Base-by-base conservation (phyloP, 2,797 vertebrate genomes). In the Yasuhikotakia modesta region DNA sequence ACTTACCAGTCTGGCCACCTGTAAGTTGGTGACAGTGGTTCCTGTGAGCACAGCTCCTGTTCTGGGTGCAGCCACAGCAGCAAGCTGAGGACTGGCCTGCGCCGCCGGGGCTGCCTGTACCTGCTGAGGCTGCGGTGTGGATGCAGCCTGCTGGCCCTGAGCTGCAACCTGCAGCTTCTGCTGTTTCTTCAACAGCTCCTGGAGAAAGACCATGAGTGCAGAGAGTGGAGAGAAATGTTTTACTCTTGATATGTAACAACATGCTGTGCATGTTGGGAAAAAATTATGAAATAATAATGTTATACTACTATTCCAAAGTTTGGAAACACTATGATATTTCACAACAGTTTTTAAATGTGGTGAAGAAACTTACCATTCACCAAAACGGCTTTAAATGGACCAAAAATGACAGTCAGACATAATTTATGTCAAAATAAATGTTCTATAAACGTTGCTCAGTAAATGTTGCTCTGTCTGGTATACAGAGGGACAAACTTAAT, bases 111-210 rank as follows among this genome's bases (percentile, higher is more conserved):
- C 89, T 8, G 95, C 86, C 66, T 94, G 96, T 32, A 94, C 94
- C 84, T 96, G 96, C 1, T 92, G 48, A 0, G 91, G 79, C 85
- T 94, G 93, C 85, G 93, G 94, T 27, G 92, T n/a, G 48, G 91
- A 79, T 55, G 88, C 87, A 13, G 12, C 86, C 84, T 94, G 95
- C 27, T 94, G 94, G 1, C 91, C 86, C 81, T 94, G 95, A 0
- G 90, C 89, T 0, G 91, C 17, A 91, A 92, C 89, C 84, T 96
- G 96, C 87, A 97, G 79, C 78, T 99, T 98, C 83, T 96, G 96
- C 82, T 98, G 98, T 86, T 99, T 96, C 86, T 99, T 97, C 32
- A 98, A 80, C 85, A 97, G 89, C 48, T 96, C 96, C 95, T 96
- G 79, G 39, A 43, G 35, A 27, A 27, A 43, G 39, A 43, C 2